phyloP scores from a whole-genome alignment of 1,140 invertebrate species.

The Tetramorium alpestre region DNA sequence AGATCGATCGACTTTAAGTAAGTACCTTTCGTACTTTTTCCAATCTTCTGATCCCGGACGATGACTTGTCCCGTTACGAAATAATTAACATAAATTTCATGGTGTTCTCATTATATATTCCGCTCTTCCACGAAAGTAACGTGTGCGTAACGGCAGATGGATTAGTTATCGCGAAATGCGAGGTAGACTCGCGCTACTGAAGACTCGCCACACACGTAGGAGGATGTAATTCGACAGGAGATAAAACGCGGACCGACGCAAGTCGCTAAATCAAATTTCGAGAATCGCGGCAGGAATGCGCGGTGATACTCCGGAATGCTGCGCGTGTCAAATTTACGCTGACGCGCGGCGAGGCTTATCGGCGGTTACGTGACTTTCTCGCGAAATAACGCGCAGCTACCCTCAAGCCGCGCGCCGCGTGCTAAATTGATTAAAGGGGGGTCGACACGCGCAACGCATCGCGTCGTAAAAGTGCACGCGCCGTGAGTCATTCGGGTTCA shows the following conservation, averaged over 20 bases:
- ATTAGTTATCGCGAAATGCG: slow-evolving; percentile 2
- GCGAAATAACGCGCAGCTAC: neutral
- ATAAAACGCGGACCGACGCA: neutral
- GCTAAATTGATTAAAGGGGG: slow-evolving; percentile 48
- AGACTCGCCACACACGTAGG: no score
- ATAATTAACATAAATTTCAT: slow-evolving; percentile 31
- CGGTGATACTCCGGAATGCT: neutral
- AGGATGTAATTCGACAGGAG: neutral
- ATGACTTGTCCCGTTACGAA: neutral
- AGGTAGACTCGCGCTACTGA: no score
- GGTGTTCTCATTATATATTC: neutral
- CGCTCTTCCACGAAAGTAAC: slow-evolving; percentile 2
- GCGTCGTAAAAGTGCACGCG: neutral
- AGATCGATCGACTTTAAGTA: neutral
- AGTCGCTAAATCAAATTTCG: slow-evolving; percentile 21
- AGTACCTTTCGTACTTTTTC: no score
- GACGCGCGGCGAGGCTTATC: slow-evolving; percentile 48
- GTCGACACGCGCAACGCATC: slow-evolving; percentile 5
- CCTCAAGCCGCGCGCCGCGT: neutral
- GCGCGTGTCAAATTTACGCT: slow-evolving; percentile 56
- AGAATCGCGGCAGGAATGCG: slow-evolving; percentile 18
- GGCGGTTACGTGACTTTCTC: slow-evolving; percentile 48
- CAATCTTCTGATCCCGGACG: neutral
- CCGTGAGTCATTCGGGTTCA: slow-evolving; percentile 57
- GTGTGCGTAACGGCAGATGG: neutral